These are phyloP conservation scores for Sminthurides aquaticus DNA, from an alignment of 2,888 invertebrate species.

Conservation along the genomic window DNA sequence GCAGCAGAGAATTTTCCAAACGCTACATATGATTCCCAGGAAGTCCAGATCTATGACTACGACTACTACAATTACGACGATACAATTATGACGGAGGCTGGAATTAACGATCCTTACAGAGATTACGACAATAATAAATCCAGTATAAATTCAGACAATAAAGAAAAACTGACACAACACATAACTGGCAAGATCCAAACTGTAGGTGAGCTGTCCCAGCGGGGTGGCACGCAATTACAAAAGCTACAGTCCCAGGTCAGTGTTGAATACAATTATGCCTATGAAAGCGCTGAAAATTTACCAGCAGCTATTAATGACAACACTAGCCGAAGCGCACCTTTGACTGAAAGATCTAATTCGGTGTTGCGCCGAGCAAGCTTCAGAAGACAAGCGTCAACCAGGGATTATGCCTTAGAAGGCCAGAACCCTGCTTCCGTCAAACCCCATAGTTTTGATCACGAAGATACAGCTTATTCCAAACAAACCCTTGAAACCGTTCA, in stretches of 20 bases:
- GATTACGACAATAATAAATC: constrained; percentile 16
- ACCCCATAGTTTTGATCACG: constrained; percentile 14
- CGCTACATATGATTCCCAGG: constrained; percentile 17
- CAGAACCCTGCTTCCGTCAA: neutral
- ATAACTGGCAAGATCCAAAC: neutral
- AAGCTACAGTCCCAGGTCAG: constrained; percentile 46
- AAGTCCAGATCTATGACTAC: constrained; percentile 3
- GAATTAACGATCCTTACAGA: constrained; percentile 11
- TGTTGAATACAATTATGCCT: constrained; percentile 64
- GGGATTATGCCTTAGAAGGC: constrained; percentile 37
- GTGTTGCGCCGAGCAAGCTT: constrained; percentile 41
- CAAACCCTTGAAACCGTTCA: constrained; percentile 14
- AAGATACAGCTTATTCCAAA: neutral
- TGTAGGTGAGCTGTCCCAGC: neutral
- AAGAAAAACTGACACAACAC: neutral
- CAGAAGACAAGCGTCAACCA: constrained; percentile 40
- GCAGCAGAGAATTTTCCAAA: constrained; percentile 19
- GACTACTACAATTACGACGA: constrained; percentile 8
- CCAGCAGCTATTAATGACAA: constrained; percentile 15
- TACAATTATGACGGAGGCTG: constrained; percentile 8
- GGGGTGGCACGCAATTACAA: constrained; percentile 23
- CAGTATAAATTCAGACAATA: neutral
- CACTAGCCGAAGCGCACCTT: neutral
- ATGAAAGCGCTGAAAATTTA: constrained; percentile 61
- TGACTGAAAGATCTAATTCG: constrained; percentile 33